A percentile compares a stretch with the other conserved stretches of the same genome.
Conservation (phyloP, 2,797 vertebrate species). For the Pristis pectinata region DNA sequence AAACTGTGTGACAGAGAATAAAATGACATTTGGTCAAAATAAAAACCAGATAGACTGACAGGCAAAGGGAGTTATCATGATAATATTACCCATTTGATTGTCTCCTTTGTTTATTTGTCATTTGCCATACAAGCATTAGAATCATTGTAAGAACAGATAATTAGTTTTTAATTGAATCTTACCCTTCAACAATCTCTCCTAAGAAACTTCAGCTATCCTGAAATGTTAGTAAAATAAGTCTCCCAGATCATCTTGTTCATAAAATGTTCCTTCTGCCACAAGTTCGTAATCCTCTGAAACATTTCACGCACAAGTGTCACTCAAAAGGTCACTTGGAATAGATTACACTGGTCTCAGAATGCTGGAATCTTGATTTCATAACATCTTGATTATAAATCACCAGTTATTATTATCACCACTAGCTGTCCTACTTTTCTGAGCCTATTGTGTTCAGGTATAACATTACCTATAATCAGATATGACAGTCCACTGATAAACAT, state of each 20-base stretch:
- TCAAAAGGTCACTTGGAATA: background rate
- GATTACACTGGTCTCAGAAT: background rate
- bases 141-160: background rate
- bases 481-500: background rate
- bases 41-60: background rate
- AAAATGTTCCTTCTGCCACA: background rate
- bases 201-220: background rate
- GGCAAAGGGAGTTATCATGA: background rate
- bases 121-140: background rate
- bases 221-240: background rate
- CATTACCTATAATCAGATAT: background rate
- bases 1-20: background rate
- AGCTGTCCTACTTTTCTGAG: background rate
- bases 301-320: background rate
- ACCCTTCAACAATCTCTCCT: background rate
- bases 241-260: background rate
- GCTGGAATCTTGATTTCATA: background rate
- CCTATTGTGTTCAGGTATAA: conserved; percentile 27
- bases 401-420: background rate
- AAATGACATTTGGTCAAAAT: background rate
- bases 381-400: conserved; percentile 11
- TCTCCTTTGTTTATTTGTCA: background rate
- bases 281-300: background rate
- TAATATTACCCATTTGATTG: background rate
- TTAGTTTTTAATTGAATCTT: background rate